Evolutionary conservation across 2,797 vertebrate species (phyloP).

Genomic region (Megaceryle alcyon): DNA sequence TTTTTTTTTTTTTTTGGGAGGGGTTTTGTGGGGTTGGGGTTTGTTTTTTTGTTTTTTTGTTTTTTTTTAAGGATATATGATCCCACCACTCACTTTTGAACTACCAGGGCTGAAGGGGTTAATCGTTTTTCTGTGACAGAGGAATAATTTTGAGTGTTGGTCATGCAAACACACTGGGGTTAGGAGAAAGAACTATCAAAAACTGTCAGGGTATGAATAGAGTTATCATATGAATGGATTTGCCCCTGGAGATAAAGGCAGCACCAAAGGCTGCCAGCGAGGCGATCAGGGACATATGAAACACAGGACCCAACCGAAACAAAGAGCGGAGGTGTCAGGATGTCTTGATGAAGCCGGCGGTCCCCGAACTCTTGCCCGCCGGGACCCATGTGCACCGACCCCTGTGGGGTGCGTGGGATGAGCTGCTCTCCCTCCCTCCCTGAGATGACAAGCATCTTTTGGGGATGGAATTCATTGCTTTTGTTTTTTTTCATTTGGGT

Average conservation of each 20-base stretch:
- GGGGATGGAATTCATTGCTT: neutral
- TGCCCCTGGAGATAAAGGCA: constrained; percentile 27
- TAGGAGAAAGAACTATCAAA: constrained; percentile 24
- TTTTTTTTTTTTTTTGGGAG: too few species aligned
- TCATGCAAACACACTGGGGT: neutral
- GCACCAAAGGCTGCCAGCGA: neutral
- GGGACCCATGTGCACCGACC: accelerated
- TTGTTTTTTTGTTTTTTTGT: neutral
- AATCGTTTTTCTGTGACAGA: neutral
- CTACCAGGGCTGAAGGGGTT: constrained; percentile 7
- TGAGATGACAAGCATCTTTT: neutral
- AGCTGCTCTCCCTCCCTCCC: neutral
- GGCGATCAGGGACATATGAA: neutral
- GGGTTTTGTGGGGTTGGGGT: too few species aligned
- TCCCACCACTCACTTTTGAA: neutral
- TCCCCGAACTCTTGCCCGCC: accelerated
- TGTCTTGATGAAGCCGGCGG: accelerated
- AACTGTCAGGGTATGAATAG: constrained; percentile 46
- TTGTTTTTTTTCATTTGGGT: neutral
- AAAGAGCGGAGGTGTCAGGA: neutral
- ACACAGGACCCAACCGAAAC: neutral
- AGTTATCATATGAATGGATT: constrained; percentile 60
- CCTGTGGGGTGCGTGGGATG: accelerated
- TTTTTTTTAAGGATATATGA: neutral
- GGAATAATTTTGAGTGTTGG: neutral